These are phyloP conservation scores for Junco hyemalis DNA, from an alignment of 2,113 vertebrate species.

Conservation along the genomic window DNA sequence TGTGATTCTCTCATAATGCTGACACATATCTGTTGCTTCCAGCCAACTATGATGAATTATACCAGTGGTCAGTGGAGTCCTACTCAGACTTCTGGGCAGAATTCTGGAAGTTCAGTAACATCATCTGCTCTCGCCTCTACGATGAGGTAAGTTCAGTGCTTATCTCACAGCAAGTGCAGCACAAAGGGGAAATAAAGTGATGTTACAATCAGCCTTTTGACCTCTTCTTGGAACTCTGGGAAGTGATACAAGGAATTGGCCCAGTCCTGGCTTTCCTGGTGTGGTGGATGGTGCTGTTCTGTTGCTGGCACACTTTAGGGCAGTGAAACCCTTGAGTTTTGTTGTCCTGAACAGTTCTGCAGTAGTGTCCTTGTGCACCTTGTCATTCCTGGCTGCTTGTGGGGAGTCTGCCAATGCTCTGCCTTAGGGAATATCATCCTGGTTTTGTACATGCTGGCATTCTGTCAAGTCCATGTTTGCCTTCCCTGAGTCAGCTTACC, in stretches of 20 bases:
- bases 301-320: rapidly evolving
- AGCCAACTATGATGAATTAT: constrained; percentile 89
- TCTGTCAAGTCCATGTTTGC: neutral
- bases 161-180: neutral
- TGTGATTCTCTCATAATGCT: neutral
- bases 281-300: neutral
- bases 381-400: neutral
- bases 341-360: neutral
- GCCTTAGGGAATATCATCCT: neutral
- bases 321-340: neutral
- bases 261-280: neutral
- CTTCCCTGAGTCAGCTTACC: neutral
- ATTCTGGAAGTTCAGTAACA: constrained; percentile 90
- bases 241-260: rapidly evolving
- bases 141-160: constrained; percentile 81
- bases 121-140: constrained; percentile 82
- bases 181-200: neutral
- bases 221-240: neutral
- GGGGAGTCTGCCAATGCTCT: neutral
- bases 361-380: neutral
- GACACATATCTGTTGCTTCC: neutral
- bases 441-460: neutral
- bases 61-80: constrained; percentile 90
- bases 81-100: constrained; percentile 92
- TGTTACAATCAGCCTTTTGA: rapidly evolving